Percentiles rank a stretch among this genome's conserved stretches.
Conservation (phyloP, 2,797 vertebrate genomes). For the Parauchenoglanis ngamensis region DNA sequence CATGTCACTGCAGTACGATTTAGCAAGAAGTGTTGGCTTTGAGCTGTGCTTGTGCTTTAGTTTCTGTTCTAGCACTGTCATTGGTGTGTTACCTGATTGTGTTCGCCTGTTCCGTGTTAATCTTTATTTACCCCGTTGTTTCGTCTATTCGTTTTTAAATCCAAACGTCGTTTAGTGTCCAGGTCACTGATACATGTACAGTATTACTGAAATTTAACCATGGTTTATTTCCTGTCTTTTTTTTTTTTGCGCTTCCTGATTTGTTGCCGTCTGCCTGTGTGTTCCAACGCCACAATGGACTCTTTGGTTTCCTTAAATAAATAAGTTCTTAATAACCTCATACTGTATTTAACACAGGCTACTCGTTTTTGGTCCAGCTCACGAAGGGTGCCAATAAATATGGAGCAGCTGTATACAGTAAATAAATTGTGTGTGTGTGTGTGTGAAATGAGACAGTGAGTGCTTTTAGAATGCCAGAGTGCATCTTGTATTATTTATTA, state of each 20-base stretch:
- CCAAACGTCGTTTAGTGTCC: no score
- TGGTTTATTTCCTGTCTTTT: no score
- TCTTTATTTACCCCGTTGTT: background rate
- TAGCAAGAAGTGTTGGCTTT: no score
- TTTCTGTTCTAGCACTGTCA: background rate
- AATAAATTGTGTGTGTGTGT: background rate
- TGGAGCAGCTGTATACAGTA: background rate
- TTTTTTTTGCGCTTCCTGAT: background rate
- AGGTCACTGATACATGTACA: no score
- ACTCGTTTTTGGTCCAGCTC: background rate
- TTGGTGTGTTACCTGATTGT: background rate
- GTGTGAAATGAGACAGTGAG: background rate
- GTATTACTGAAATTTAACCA: no score
- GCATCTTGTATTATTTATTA: conserved; percentile 8
- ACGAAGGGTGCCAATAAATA: background rate
- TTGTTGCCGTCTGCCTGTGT: background rate
- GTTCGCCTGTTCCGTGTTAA: background rate
- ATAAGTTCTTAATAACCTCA: background rate
- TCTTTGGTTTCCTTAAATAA: background rate
- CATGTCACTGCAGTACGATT: no score
- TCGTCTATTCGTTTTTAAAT: background rate
- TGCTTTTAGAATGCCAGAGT: background rate
- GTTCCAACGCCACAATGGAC: background rate
- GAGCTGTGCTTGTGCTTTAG: no score
- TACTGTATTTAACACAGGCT: background rate